phyloP scores from a whole-genome alignment of 1,140 invertebrate genomes.

The Diabrotica undecimpunctata region DNA sequence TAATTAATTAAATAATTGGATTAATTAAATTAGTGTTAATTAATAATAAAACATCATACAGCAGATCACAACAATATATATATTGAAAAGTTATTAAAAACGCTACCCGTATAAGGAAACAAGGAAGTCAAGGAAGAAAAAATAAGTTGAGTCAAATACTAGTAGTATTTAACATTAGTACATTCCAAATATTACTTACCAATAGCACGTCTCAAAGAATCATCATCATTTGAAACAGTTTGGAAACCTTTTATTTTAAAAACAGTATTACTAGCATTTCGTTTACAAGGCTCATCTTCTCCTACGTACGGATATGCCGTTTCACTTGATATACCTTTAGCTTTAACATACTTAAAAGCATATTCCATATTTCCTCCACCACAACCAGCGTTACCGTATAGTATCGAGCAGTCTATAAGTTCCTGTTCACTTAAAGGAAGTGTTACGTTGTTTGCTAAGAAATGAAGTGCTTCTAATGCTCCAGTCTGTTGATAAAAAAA shows the following conservation, averaged over 20 bases:
- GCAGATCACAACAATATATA: too few species aligned
- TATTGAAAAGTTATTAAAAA: too few species aligned
- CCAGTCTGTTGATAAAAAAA: neutral
- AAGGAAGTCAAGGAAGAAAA: too few species aligned
- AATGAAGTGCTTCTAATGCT: neutral
- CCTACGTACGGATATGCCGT: constrained; percentile 57
- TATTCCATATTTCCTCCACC: constrained; percentile 62
- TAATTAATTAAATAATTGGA: too few species aligned
- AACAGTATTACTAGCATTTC: neutral
- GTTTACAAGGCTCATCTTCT: constrained; percentile 31
- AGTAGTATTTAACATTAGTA: too few species aligned
- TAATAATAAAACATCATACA: too few species aligned
- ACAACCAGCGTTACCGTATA: constrained; percentile 59
- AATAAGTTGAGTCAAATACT: too few species aligned
- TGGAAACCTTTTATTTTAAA: neutral
- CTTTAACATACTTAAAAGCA: constrained; percentile 60
- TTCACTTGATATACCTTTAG: constrained; percentile 67
- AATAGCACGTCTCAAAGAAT: too few species aligned
- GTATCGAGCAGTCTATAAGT: constrained; percentile 90
- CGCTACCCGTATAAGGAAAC: too few species aligned
- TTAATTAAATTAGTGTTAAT: too few species aligned
- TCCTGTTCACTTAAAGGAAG: constrained; percentile 90
- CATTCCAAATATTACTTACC: too few species aligned
- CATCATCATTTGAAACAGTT: too few species aligned
- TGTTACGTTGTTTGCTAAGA: neutral